Evolutionary conservation across 1,140 invertebrate species (phyloP).

Genomic region (Camponotus floridanus): DNA sequence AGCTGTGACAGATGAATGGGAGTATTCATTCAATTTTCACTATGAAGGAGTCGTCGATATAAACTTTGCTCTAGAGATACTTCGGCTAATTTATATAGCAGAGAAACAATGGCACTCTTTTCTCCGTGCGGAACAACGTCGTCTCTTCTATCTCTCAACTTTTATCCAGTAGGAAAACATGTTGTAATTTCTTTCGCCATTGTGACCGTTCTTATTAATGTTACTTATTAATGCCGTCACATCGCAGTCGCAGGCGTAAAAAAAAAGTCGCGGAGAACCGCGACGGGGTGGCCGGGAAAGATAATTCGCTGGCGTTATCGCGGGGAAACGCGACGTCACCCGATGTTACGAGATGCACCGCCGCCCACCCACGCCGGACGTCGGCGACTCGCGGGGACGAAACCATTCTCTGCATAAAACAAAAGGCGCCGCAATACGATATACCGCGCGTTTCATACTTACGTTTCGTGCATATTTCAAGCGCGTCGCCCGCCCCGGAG

Average conservation of each 20-base stretch:
- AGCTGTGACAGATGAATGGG: not conserved
- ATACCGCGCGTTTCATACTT: constrained; percentile 74
- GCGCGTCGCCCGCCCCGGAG: constrained; percentile 67
- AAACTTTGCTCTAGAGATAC: constrained; percentile 40
- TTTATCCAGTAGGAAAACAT: constrained; percentile 43
- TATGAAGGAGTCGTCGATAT: constrained; percentile 29
- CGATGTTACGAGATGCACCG: constrained; percentile 46
- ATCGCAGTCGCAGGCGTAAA: not conserved
- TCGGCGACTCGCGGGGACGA: constrained; percentile 62
- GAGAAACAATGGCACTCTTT: constrained; percentile 33
- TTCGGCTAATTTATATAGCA: constrained; percentile 27
- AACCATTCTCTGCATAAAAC: constrained; percentile 75
- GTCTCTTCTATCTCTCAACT: constrained; percentile 47
- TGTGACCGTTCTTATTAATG: constrained; percentile 58
- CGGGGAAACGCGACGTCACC: constrained; percentile 43
- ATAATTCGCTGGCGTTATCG: constrained; percentile 59
- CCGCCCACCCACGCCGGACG: constrained; percentile 19
- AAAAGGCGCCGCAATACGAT: constrained; percentile 74
- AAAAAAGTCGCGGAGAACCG: not conserved
- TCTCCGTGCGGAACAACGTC: constrained; percentile 1
- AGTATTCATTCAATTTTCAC: constrained; percentile 25
- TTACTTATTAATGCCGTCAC: constrained; percentile 46
- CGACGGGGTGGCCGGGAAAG: constrained; percentile 12
- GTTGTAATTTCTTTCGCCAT: constrained; percentile 58
- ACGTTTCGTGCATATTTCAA: constrained; percentile 75